Percentiles rank a stretch among this genome's conserved stretches.
These are phyloP conservation scores for Nothobranchius kuhntae DNA, from an alignment of 2,113 vertebrate species.

Conservation along the genomic window DNA sequence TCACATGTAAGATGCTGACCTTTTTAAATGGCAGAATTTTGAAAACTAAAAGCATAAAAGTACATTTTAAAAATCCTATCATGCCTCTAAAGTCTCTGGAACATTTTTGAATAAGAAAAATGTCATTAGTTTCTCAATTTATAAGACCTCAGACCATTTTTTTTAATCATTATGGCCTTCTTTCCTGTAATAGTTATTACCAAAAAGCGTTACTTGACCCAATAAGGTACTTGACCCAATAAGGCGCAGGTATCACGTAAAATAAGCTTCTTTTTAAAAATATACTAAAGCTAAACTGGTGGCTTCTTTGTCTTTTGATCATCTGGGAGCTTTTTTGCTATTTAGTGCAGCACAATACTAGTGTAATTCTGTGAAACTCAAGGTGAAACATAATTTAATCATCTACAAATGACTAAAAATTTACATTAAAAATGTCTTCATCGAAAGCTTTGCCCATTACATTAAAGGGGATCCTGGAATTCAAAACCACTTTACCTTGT, in stretches of 20 bases:
- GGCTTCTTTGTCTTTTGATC: conserved; percentile 3
- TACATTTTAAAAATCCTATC: neutral
- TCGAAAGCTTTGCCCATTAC: no score
- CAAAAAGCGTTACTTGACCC: neutral
- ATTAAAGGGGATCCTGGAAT: no score
- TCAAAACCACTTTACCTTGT: no score
- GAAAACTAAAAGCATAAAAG: neutral
- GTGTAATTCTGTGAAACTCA: neutral
- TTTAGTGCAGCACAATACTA: neutral
- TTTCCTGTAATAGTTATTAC: neutral
- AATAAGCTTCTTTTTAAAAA: neutral
- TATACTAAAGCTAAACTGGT: neutral
- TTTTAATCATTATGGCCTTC: neutral
- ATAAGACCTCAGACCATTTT: neutral
- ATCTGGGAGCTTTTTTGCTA: neutral
- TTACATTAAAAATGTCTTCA: neutral
- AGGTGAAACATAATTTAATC: neutral
- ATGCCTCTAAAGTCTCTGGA: neutral
- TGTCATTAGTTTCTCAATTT: neutral
- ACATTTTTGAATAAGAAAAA: neutral
- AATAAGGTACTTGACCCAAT: neutral
- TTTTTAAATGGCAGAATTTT: neutral
- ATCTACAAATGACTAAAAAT: neutral
- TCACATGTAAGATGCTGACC: neutral
- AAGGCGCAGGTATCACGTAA: no score